Base-by-base conservation (phyloP, 1,140 invertebrate species). In the Ptiloglossa arizonensis region DNA sequence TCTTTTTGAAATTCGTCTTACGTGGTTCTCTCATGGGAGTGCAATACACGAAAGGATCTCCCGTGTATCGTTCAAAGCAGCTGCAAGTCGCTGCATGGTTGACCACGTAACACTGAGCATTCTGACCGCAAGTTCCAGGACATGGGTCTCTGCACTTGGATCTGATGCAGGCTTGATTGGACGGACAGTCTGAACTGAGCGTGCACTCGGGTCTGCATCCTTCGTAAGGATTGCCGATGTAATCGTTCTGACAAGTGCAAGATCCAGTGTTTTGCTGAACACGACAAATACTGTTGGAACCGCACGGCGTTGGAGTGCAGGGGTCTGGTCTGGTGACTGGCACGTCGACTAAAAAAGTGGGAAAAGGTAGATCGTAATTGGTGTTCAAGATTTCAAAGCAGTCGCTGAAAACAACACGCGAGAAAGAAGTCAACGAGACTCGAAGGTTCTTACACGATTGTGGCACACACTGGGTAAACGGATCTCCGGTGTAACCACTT, bases 271-370 rank as follows among this genome's bases (percentile, higher is more conserved):
- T 85, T 41, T 88, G 88, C 8, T 90, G 86, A 35, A 89, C 86
- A 17, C 90, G 85, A 72, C 94, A 94, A 93, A 95, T 69, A 92
- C 90, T 59, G 80, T 94, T 94, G 38, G 85, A 81, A 19, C 96
- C 96, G 90, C 97, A 98, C 3, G 96, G 96, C 17, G 94, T 96
- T 64, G 96, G 96, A 87, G 94, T 94, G 87, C 96, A 97, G 1
- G 95, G 96, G 91, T 95, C 94, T 24, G 64, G 54, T 56, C 60
- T 73, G 90, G 74, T 93, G 46, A 75, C 56, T 68, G 80, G 68
- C 71, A 87, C 82, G 70, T 92, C 91, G 62, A 87, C 90, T 90
- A n/a, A 29, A 63, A 73, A 5, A 13, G 52, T 15, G 19, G 1
- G 2, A 19, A 13, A 19, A 19, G 46, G 24, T 19, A 24, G 46